These are phyloP conservation scores for Microtus montanus DNA, from an alignment of 2,113 vertebrate species.

Conservation along the genomic window DNA sequence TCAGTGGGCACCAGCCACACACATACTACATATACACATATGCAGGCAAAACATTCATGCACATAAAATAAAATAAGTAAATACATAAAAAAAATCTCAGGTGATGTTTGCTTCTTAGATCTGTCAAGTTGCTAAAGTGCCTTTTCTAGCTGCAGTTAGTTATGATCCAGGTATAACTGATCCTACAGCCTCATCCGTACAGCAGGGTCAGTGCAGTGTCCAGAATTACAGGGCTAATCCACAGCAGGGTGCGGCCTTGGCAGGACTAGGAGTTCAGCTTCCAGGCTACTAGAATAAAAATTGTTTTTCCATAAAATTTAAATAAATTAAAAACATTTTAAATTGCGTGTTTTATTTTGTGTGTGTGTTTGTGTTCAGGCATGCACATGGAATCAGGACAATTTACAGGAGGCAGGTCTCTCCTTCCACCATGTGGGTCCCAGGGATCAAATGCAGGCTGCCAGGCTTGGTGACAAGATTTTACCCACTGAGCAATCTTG, in stretches of 20 bases:
- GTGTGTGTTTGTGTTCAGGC: background rate
- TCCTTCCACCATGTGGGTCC: background rate
- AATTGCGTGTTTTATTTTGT: background rate
- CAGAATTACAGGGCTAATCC: background rate
- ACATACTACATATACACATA: background rate
- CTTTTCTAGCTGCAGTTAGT: conserved; percentile 38
- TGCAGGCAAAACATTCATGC: background rate
- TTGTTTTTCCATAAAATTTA: background rate
- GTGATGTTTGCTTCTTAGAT: background rate
- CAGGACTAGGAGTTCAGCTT: conserved; percentile 24
- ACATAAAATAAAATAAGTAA: background rate
- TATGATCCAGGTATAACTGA: background rate
- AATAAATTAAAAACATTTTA: background rate
- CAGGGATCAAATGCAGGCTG: background rate
- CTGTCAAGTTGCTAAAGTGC: conserved; percentile 40
- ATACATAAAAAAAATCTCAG: conserved; percentile 36
- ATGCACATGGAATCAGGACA: background rate
- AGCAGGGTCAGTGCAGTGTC: background rate
- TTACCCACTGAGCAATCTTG: background rate
- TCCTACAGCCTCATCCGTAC: background rate
- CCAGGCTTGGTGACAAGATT: background rate
- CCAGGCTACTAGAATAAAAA: background rate
- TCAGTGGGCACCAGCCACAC: background rate
- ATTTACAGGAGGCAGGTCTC: background rate
- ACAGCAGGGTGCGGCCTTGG: background rate